Conservation (phyloP, 2,113 vertebrate genomes). For the Lucifuga dentata region DNA sequence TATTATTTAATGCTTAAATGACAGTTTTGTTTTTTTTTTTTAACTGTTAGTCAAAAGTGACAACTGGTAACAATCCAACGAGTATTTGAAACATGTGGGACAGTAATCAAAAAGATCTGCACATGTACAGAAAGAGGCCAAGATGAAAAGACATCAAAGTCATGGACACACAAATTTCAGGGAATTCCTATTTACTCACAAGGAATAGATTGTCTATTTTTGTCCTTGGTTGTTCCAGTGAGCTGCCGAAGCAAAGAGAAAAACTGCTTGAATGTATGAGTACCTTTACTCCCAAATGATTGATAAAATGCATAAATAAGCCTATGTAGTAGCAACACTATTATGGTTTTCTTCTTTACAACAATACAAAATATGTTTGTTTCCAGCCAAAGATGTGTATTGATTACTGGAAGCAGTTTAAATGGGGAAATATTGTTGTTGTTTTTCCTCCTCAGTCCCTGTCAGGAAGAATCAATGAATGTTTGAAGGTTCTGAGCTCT, state of each 20-base stretch:
- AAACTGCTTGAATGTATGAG: neutral
- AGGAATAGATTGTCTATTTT: too few relatives aligned
- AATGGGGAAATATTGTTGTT: conserved; percentile 1
- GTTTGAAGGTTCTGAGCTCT: conserved; percentile 22
- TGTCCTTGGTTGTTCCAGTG: neutral
- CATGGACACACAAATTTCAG: too few relatives aligned
- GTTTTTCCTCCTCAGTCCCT: neutral
- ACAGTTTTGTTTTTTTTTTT: too few relatives aligned
- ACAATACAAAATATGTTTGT: neutral
- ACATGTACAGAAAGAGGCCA: too few relatives aligned
- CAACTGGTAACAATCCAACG: too few relatives aligned
- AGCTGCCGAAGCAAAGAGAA: conserved; percentile 5
- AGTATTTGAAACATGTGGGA: too few relatives aligned
- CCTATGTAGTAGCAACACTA: conserved; percentile 1
- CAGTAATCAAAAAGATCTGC: too few relatives aligned
- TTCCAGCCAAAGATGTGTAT: neutral
- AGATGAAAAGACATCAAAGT: too few relatives aligned
- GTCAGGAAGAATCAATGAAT: conserved; percentile 33
- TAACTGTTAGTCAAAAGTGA: too few relatives aligned
- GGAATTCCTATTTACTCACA: too few relatives aligned
- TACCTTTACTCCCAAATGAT: neutral
- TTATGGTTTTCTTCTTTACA: neutral
- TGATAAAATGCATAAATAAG: neutral
- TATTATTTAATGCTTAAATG: too few relatives aligned
- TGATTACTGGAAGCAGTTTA: conserved; percentile 25